phyloP scores from a whole-genome alignment of 92 coral and sea anemone species.

The Palythoa grandis region DNA sequence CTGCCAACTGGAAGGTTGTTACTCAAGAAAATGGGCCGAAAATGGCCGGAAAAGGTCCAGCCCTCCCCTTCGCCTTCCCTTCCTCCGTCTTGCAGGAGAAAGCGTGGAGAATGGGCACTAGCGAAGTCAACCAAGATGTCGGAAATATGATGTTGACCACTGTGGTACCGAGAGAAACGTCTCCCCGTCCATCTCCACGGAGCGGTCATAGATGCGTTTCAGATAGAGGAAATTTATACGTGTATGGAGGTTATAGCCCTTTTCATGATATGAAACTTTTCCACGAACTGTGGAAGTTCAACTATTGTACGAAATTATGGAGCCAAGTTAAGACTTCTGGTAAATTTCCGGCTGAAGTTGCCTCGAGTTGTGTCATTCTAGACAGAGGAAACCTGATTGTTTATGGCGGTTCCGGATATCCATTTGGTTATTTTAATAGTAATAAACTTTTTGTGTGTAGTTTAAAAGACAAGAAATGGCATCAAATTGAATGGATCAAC shows the following conservation, averaged over 20 bases:
- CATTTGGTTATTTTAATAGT: conserved; percentile 91
- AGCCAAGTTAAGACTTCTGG: conserved; percentile 68
- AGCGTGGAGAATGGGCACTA: too few species aligned
- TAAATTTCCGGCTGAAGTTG: conserved; percentile 78
- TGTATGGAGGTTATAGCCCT: conserved; percentile 95
- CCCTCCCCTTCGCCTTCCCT: too few species aligned
- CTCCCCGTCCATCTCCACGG: conserved; percentile 75
- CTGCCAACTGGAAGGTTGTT: too few species aligned
- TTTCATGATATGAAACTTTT: conserved; percentile 62
- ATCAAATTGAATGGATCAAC: conserved; percentile 47
- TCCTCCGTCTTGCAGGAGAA: too few species aligned
- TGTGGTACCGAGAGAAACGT: conserved; percentile 42
- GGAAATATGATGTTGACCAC: background rate
- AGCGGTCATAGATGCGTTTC: conserved; percentile 98
- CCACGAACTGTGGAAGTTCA: conserved; percentile 90
- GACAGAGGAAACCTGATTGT: conserved; percentile 78
- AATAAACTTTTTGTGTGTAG: conserved; percentile 75
- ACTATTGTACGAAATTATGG: conserved; percentile 73
- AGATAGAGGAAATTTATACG: conserved; percentile 80
- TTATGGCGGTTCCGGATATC: conserved; percentile 98
- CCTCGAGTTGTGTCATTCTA: conserved; percentile 81
- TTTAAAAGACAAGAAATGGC: conserved; percentile 70
- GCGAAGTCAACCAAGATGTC: background rate
- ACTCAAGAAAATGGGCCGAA: too few species aligned
- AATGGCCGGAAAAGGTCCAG: too few species aligned